Evolutionary conservation across 2,888 invertebrate genomes (phyloP).

Genomic region (Phengaris arion): DNA sequence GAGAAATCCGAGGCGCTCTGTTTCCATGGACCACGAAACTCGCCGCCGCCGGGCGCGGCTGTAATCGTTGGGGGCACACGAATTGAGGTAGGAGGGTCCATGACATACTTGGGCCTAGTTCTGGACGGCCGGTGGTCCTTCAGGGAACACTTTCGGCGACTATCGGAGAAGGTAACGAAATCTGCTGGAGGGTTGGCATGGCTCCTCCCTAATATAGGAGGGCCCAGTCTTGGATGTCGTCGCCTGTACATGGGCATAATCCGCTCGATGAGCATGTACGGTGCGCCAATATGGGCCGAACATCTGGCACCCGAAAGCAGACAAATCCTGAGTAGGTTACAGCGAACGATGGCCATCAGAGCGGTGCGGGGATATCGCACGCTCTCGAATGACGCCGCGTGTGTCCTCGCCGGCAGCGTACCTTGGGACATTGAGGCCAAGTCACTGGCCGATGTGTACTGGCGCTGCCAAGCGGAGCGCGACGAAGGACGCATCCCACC

Average conservation of each 20-base stretch:
- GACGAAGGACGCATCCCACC: not conserved
- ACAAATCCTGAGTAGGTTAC: no score
- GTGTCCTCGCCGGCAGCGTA: no score
- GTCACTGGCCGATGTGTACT: no score
- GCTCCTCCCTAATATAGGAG: not conserved
- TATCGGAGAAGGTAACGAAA: conserved; percentile 23
- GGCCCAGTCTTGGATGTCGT: not conserved
- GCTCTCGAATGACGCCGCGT: no score
- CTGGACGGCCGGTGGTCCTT: conserved; percentile 35
- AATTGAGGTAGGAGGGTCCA: not conserved
- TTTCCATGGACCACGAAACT: conserved; percentile 29
- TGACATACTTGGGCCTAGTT: conserved; percentile 33
- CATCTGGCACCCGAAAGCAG: no score
- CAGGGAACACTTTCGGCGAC: conserved; percentile 26
- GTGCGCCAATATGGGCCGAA: no score
- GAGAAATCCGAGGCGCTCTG: conserved; percentile 15
- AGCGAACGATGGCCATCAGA: no score
- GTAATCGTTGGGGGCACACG: not conserved
- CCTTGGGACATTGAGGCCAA: no score
- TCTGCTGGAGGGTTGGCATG: not conserved
- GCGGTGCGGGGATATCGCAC: no score
- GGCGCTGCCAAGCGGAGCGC: no score
- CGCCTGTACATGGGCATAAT: no score
- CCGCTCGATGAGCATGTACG: no score
- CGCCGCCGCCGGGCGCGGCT: not conserved